Evolutionary conservation across 2,888 invertebrate genomes (phyloP).

Genomic region (Acrocyrtus sp.): DNA sequence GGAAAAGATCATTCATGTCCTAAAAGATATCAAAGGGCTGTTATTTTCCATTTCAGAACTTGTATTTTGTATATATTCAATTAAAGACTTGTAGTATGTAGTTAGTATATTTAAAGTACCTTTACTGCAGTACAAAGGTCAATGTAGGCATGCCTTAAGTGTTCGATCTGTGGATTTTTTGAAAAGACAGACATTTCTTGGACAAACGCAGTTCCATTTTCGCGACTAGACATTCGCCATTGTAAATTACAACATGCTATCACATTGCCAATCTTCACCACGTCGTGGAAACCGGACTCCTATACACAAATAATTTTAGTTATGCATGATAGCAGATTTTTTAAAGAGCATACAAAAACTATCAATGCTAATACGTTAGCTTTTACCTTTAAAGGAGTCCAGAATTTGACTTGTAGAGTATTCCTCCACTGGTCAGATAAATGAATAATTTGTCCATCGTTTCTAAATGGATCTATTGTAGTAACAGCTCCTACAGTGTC

Average conservation of each 20-base stretch:
- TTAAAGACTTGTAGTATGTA: no score
- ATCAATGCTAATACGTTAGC: not conserved
- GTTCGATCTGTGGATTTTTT: not conserved
- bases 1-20: no score
- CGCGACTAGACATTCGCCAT: not conserved
- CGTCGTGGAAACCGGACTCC: not conserved
- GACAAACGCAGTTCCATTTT: not conserved
- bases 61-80: not conserved
- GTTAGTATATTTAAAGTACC: no score
- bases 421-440: no score
- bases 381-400: slow-evolving; percentile 1
- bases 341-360: no score
- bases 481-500: not conserved
- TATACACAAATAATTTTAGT: not conserved
- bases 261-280: not conserved
- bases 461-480: not conserved
- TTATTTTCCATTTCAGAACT: not conserved
- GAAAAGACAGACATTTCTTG: not conserved
- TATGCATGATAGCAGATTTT: not conserved
- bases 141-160: no score
- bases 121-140: no score
- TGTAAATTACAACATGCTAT: not conserved
- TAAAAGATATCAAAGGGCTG: no score
- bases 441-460: not conserved
- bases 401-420: not conserved